Base-by-base conservation (phyloP, 23 tunicate genomes). In the Trididemnum nubilum region DNA sequence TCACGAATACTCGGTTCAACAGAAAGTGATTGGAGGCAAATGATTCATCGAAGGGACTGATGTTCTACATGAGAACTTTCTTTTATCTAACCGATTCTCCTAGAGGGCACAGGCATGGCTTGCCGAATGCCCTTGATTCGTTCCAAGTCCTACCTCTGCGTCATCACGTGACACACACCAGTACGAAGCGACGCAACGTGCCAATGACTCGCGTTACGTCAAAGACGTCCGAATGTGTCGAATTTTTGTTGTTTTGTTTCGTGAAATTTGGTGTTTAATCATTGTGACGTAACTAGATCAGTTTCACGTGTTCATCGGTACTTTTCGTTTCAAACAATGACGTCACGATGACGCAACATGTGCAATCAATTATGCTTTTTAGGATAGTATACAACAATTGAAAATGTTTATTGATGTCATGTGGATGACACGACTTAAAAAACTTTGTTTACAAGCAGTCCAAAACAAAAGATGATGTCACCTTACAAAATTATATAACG, bases 261-360 rank as follows among this genome's bases (percentile, higher is more conserved):
- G 74, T 67, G 22, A 67, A 5, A 67, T 67, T 73, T 73, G 58
- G 30, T 37, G 57, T 38, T 73, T 12, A 3, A 38, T 73, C 78
- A 73, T 73, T 73, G 78, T 73, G 78, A 73, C 78, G 78, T 73
- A 73, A 38, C 12, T 67, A 12, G 37, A 67, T 31, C n/a, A n/a
- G n/a, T n/a, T n/a, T n/a, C n/a, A n/a, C n/a, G n/a, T n/a, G n/a
- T n/a, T n/a, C n/a, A n/a, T 31, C 38, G 37, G 74, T 67, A 67
- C 38, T 67, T 33, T 32, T 5, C 33, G 12, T 67, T 33, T 67
- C 33, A 23, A 4, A n/a, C n/a, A 4, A n/a, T 61, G 27, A 31
- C 74, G 74, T 67, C 74, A 67, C 74, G 38, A 33, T 67, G 74
- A 67, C 74, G 74, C 38, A 32, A 67, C 33, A 4, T 31, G 37